phyloP scores from a whole-genome alignment of 2,797 vertebrate genomes.

The Rhincodon typus region DNA sequence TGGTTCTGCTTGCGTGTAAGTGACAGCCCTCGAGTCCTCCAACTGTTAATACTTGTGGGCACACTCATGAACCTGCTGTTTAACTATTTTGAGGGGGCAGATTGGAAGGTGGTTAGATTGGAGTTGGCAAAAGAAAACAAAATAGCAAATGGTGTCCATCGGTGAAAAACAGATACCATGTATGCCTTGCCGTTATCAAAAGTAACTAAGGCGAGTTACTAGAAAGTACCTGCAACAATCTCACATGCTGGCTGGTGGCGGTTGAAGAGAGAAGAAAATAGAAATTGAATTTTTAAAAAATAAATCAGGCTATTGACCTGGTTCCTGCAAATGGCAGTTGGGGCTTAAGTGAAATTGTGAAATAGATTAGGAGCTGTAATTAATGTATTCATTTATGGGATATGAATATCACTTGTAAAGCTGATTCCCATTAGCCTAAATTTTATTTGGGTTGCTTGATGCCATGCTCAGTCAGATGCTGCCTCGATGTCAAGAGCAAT shows the following conservation, averaged over 20 bases:
- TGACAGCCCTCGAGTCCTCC: not conserved
- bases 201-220: not conserved
- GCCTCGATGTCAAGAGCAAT: not conserved
- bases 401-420: not conserved
- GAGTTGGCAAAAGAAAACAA: not conserved
- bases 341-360: not conserved
- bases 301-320: not conserved
- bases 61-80: not conserved
- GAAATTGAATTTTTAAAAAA: not conserved
- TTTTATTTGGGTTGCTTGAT: not conserved
- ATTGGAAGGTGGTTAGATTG: not conserved
- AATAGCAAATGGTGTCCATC: not conserved
- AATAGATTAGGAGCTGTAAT: not conserved
- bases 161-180: not conserved
- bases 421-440: not conserved
- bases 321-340: no score
- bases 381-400: not conserved
- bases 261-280: not conserved
- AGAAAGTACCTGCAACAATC: not conserved
- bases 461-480: not conserved
- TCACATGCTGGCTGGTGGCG: not conserved
- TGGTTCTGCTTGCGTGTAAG: not conserved
- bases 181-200: not conserved
- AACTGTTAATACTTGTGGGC: not conserved
- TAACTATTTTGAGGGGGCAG: not conserved